Percentiles rank a stretch among this genome's conserved stretches.
Conservation (phyloP, 2,888 invertebrate genomes). For the Metellina segmentata region DNA sequence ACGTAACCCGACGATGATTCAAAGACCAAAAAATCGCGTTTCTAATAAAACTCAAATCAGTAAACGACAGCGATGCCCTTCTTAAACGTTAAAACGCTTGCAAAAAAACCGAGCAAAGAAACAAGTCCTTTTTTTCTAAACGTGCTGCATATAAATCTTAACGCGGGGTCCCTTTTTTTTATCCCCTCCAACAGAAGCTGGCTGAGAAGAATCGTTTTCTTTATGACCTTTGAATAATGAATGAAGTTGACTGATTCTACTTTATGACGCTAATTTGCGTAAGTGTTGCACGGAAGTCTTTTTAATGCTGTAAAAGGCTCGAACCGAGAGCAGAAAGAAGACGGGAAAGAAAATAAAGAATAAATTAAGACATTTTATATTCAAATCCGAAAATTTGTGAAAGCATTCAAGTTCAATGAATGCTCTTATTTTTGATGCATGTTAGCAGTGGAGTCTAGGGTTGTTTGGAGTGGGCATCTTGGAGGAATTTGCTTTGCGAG, state of each 20-base stretch:
- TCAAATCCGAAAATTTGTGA: constrained; percentile 37
- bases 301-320: constrained; percentile 11
- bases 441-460: not conserved
- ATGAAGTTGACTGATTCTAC: constrained; percentile 64
- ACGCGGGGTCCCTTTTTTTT: not conserved
- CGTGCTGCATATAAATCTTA: constrained; percentile 33
- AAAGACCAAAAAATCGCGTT: not conserved
- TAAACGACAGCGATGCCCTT: constrained; percentile 20
- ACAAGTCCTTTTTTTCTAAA: constrained; percentile 37
- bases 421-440: constrained; percentile 11
- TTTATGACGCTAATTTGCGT: constrained; percentile 64
- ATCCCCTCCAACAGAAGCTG: not conserved
- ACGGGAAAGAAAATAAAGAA: constrained; percentile 38
- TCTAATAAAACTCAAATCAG: constrained; percentile 18
- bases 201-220: constrained; percentile 64
- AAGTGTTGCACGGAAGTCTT: constrained; percentile 60
- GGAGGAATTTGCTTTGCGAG: not conserved
- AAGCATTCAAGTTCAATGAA: constrained; percentile 43
- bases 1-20: constrained; percentile 4
- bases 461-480: not conserved
- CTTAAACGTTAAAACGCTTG: not conserved
- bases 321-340: not conserved
- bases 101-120: constrained; percentile 28
- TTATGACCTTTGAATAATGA: constrained; percentile 74
- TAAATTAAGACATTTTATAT: constrained; percentile 41